Conservation (phyloP, 2,888 invertebrate genomes). For the Leptura quadrifasciata region DNA sequence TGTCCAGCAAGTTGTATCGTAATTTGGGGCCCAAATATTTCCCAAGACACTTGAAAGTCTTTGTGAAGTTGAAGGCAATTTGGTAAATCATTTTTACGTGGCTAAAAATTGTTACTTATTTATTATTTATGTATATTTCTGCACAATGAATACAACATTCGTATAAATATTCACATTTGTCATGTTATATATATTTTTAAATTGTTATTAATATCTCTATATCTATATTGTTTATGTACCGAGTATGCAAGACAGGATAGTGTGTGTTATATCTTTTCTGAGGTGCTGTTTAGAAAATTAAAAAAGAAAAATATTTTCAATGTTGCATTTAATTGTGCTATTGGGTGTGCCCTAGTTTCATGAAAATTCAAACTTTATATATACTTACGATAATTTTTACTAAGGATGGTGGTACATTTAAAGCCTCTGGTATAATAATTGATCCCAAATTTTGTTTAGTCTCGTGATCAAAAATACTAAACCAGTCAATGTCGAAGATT, state of each 20-base stretch:
- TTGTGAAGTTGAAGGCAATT: conserved; percentile 91
- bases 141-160: not conserved
- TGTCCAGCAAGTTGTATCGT: conserved; percentile 89
- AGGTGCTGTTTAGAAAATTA: no score
- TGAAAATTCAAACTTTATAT: no score
- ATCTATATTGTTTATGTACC: no score
- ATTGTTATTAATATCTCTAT: no score
- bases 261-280: no score
- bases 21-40: conserved; percentile 91
- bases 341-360: no score
- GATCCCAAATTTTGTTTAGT: conserved; percentile 83
- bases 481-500: conserved; percentile 89
- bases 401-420: conserved; percentile 92
- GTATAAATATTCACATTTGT: no score
- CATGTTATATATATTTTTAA: no score
- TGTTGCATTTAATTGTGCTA: no score
- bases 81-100: conserved; percentile 82
- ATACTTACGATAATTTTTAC: conserved; percentile 77
- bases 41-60: conserved; percentile 90
- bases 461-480: conserved; percentile 85
- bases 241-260: no score
- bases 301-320: no score
- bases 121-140: not conserved
- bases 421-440: conserved; percentile 85
- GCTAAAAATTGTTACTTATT: conserved; percentile 64